phyloP scores from a whole-genome alignment of 1,140 invertebrate species.

The Cylas formicarius region DNA sequence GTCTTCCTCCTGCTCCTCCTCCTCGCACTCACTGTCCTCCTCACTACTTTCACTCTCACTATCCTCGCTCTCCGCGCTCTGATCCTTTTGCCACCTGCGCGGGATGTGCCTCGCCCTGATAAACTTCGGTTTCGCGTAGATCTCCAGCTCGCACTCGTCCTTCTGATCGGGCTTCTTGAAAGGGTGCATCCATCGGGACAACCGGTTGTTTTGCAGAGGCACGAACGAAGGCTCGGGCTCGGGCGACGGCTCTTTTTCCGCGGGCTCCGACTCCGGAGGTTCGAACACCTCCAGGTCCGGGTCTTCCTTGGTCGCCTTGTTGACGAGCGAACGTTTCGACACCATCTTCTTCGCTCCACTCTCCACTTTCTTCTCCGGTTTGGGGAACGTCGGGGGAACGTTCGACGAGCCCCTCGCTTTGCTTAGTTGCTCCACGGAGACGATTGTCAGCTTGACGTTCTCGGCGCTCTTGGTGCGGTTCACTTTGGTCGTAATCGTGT shows the following conservation, averaged over 20 bases:
- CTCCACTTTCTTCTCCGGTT: conserved; percentile 18
- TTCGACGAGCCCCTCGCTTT: no score
- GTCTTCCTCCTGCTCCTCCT: conserved; percentile 22
- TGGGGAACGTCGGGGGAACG: no score
- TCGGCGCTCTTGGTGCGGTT: conserved; percentile 10
- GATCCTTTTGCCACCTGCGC: conserved; percentile 14
- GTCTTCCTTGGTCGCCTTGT: conserved; percentile 35
- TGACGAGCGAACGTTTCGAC: conserved; percentile 37
- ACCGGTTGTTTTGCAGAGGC: conserved; percentile 37
- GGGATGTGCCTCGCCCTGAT: conserved; percentile 37
- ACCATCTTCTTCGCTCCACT: conserved; percentile 22
- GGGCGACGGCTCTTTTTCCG: conserved; percentile 22
- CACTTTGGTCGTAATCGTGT: conserved; percentile 16
- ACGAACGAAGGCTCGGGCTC: conserved; percentile 31
- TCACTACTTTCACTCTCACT: conserved; percentile 24
- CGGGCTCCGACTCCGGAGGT: conserved; percentile 28
- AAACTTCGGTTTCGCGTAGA: conserved; percentile 37
- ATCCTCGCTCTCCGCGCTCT: conserved; percentile 16
- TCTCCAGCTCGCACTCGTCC: conserved; percentile 36
- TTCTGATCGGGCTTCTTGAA: conserved; percentile 38
- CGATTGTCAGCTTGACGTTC: conserved; percentile 1
- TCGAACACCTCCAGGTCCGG: conserved; percentile 37
- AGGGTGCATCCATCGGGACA: conserved; percentile 38
- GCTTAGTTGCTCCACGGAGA: neutral
- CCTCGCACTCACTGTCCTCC: conserved; percentile 20